Evolutionary conservation across 2,888 invertebrate species (phyloP).

Genomic region (Gryllus longicercus): DNA sequence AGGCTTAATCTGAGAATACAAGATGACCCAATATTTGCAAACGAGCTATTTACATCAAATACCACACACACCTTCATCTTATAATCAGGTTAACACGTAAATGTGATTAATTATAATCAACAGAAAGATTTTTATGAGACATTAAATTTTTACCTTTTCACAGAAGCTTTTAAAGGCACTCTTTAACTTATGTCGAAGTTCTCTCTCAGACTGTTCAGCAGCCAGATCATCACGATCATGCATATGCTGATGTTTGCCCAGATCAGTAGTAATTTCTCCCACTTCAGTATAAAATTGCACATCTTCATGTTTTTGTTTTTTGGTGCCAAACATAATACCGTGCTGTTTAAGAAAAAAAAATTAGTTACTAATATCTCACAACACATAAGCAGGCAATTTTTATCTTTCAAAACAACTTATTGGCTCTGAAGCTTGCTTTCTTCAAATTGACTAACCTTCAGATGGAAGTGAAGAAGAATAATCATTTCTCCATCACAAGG

Average conservation of each 20-base stretch:
- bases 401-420: too few relatives aligned
- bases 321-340: conserved; percentile 92
- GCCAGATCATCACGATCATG: conserved; percentile 98
- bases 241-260: conserved; percentile 99
- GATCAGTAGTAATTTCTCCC: conserved; percentile 98
- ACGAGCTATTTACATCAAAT: too few relatives aligned
- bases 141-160: conserved; percentile 66
- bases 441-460: conserved; percentile 59
- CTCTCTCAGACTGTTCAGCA: conserved; percentile 97
- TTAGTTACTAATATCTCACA: too few relatives aligned
- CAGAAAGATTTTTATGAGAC: too few relatives aligned
- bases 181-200: conserved; percentile 92
- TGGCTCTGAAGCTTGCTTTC: too few relatives aligned
- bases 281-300: conserved; percentile 99
- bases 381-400: too few relatives aligned
- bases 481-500: conserved; percentile 99
- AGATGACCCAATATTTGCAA: too few relatives aligned
- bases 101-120: too few relatives aligned
- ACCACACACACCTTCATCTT: too few relatives aligned
- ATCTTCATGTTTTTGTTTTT: conserved; percentile 95
- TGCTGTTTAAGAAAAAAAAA: conserved; percentile 55
- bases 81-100: too few relatives aligned
- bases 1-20: too few relatives aligned
- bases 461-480: conserved; percentile 95
- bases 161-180: conserved; percentile 98